Evolutionary conservation across 2,113 vertebrate species (phyloP), one percentile per base, ranked within the genome.

Genomic region (Micromys minutus): DNA sequence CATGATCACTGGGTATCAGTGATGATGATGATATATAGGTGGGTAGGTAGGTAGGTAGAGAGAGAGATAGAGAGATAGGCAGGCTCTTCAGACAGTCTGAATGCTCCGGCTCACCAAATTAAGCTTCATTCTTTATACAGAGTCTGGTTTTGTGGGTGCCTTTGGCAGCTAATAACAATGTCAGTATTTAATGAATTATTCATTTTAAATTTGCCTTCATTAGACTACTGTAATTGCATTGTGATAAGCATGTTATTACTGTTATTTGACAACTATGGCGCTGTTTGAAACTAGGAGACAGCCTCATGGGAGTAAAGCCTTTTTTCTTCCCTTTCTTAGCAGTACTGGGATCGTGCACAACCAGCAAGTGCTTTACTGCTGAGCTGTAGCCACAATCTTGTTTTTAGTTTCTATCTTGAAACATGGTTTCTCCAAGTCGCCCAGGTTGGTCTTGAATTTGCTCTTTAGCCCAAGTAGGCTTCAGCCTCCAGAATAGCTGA

Each of bases 131-230:
- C 92, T 87, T n/a, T 95, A 29, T 77, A 55, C 39, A 29, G 63
- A 34, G n/a, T 79, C 21, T 86, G 65, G 47, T 75, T 72, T 17
- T 81, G 50, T 63, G 63, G 7, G 12, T 61, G 39, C 71, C 89
- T 96, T 87, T 92, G 87, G 55, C 86, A 63, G 0, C 87, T 85
- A 71, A 34, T 90, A 50, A 45, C n/a, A 87, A 11, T 69, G 4
- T 36, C 55, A 36, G 34, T 84, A 55, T 63, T 83, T 93, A 92
- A 80, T 72, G 85, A 93, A 69, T 91, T 86, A 50, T 3, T 96
- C 39, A 50, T 84, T 94, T 94, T 95, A 11, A 90, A 3, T 85
- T 89, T 77, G 45, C 22, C 26, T 91, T 89, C 6, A 34, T 81
- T 59, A 89, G 77, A 42, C 63, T 42, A 89, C 11, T 76, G 21